Evolutionary conservation across 2,888 invertebrate species (phyloP).

Genomic region (Philhelius pedissequus): DNA sequence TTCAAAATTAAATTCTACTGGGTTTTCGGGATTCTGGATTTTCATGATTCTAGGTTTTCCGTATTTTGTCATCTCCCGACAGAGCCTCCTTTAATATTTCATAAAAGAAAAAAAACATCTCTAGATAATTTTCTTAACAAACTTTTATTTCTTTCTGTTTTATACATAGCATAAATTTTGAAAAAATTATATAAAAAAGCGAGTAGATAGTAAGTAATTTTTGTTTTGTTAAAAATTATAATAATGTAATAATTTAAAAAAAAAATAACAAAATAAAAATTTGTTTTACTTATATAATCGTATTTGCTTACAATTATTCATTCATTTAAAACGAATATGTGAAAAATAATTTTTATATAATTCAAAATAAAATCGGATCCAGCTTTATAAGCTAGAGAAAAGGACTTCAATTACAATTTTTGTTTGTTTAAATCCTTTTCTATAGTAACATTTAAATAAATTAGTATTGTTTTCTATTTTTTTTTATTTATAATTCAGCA

Average conservation of each 20-base stretch:
- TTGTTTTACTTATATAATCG: not conserved
- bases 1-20: too few species aligned
- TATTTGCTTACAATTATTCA: too few species aligned
- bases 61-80: too few species aligned
- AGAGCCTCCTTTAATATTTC: not conserved
- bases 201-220: conserved; percentile 56
- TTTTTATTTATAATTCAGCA: conserved; percentile 14
- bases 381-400: not conserved
- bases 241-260: conserved; percentile 56
- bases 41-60: too few species aligned
- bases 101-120: not conserved
- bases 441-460: conserved; percentile 56
- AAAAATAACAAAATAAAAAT: conserved; percentile 25
- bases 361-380: not conserved
- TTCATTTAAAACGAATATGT: conserved; percentile 2
- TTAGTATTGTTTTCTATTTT: conserved; percentile 42
- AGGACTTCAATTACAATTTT: conserved; percentile 1
- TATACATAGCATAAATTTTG: conserved; percentile 69
- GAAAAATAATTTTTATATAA: not conserved
- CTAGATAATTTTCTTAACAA: conserved; percentile 63
- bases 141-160: conserved; percentile 66
- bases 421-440: not conserved
- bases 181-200: conserved; percentile 63
- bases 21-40: too few species aligned
- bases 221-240: conserved; percentile 51